Evolutionary conservation across 1,140 invertebrate species (phyloP).

Genomic region (Neodiprion pinetum): DNA sequence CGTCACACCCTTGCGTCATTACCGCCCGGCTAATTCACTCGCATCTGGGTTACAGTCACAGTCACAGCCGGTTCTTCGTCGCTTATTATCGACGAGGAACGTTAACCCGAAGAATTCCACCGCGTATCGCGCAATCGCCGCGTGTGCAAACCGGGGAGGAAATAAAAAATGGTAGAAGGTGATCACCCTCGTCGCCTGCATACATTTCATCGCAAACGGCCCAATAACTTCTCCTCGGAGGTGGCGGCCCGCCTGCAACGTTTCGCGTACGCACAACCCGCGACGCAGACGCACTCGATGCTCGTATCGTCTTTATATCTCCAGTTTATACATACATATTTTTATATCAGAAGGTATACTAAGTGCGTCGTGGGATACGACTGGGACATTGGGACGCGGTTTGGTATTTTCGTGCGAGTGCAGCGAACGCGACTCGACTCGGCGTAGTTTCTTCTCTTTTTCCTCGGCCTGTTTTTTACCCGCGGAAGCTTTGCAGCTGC

Average conservation of each 20-base stretch:
- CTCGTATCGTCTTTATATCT: constrained; percentile 4
- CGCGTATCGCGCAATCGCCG: background rate
- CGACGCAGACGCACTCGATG: background rate
- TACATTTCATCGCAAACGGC: constrained; percentile 2
- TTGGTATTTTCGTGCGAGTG: constrained; percentile 4
- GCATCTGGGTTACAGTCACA: too few species aligned
- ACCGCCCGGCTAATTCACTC: too few species aligned
- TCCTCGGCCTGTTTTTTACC: background rate
- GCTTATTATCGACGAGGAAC: background rate
- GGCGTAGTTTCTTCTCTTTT: too few species aligned
- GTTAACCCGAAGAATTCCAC: background rate
- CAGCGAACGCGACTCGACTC: background rate
- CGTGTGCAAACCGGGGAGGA: background rate
- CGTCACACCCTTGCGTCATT: too few species aligned
- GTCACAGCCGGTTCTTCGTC: too few species aligned
- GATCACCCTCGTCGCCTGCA: background rate
- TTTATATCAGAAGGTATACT: background rate
- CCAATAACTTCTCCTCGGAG: background rate
- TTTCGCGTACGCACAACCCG: background rate
- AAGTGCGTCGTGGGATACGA: background rate
- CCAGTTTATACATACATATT: background rate
- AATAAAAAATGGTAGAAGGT: background rate
- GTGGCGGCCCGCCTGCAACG: background rate
- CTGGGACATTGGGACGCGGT: background rate
- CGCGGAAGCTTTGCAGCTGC: constrained; percentile 3